These are phyloP conservation scores for Lamellibrachia satsuma DNA, from an alignment of 2,888 invertebrate genomes.

Conservation along the genomic window DNA sequence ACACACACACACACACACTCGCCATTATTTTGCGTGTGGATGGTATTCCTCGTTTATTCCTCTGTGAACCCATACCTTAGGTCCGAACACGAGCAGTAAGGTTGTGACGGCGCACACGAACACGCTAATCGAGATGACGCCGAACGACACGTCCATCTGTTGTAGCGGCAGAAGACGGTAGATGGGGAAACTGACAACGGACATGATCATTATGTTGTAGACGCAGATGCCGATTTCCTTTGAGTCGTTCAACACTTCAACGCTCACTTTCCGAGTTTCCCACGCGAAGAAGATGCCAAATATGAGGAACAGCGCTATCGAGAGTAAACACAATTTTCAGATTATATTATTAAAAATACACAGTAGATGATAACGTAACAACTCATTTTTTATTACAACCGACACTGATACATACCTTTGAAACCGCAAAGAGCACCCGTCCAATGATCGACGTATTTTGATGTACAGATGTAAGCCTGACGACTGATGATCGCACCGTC, in stretches of 20 bases:
- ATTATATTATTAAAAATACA: too few species aligned
- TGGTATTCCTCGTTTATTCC: too few species aligned
- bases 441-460: conserved; percentile 24
- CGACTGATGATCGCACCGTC: background rate
- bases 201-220: conserved; percentile 35
- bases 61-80: background rate
- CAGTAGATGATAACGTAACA: background rate
- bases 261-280: conserved; percentile 33
- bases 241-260: conserved; percentile 34
- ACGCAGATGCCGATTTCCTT: conserved; percentile 35
- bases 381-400: too few species aligned
- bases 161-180: conserved; percentile 21
- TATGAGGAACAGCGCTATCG: conserved; percentile 28
- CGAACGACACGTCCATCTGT: conserved; percentile 19
- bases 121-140: background rate
- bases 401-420: conserved; percentile 22
- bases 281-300: conserved; percentile 37
- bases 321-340: background rate
- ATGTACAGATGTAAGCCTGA: conserved; percentile 24
- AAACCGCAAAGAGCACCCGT: conserved; percentile 25
- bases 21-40: too few species aligned
- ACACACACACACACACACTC: too few species aligned
- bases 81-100: conserved; percentile 21
- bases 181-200: conserved; percentile 28
- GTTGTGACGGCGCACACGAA: conserved; percentile 14